Evolutionary conservation across 2,888 invertebrate genomes (phyloP).

Genomic region (Nemurella pictetii): DNA sequence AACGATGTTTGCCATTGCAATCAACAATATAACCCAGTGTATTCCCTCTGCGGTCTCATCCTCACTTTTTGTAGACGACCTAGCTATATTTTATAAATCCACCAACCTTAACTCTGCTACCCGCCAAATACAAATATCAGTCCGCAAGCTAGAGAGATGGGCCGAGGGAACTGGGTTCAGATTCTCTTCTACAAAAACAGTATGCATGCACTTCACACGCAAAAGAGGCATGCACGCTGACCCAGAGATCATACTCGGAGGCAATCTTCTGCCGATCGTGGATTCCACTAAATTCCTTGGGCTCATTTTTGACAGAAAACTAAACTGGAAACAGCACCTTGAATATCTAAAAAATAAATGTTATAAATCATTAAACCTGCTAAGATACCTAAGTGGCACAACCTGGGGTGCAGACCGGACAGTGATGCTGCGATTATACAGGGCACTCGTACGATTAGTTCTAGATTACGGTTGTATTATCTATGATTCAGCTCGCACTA

Average conservation of each 20-base stretch:
- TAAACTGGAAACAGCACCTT: slow-evolving; percentile 28
- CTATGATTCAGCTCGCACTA: too few relatives aligned
- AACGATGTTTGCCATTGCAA: slow-evolving; percentile 29
- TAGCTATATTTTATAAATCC: slow-evolving; percentile 17
- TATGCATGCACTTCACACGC: slow-evolving; percentile 19
- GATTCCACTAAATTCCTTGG: slow-evolving; percentile 11
- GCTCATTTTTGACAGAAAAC: slow-evolving; percentile 13
- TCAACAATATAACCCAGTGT: slow-evolving; percentile 9
- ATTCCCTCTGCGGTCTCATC: not conserved
- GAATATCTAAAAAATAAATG: not conserved
- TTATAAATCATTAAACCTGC: slow-evolving; percentile 18
- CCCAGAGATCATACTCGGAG: slow-evolving; percentile 1
- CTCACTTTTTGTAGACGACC: slow-evolving; percentile 28
- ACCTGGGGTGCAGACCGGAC: slow-evolving; percentile 11
- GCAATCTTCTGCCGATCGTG: not conserved
- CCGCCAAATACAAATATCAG: too few relatives aligned
- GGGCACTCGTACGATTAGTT: not conserved
- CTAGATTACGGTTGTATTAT: too few relatives aligned
- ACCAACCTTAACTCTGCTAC: not conserved
- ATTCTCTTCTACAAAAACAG: slow-evolving; percentile 20
- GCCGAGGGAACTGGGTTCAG: slow-evolving; percentile 7
- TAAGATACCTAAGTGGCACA: slow-evolving; percentile 3
- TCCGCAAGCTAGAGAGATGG: slow-evolving; percentile 18
- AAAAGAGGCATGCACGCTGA: not conserved
- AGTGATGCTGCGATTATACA: not conserved